These are phyloP conservation scores for Heliconius aoede DNA, from an alignment of 2,888 invertebrate genomes.

Conservation along the genomic window DNA sequence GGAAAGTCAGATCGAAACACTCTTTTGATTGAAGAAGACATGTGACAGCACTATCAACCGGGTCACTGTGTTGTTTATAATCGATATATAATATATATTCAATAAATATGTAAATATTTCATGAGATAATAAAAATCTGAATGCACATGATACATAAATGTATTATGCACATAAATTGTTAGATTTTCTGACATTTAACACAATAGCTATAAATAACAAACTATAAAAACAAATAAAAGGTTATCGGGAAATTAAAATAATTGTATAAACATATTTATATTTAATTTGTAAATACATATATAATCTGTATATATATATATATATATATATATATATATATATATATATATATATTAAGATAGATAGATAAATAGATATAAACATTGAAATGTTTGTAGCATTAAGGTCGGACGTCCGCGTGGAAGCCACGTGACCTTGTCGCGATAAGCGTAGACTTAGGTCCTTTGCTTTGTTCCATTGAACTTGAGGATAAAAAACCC, in stretches of 20 bases:
- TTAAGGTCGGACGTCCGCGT: constrained; percentile 44
- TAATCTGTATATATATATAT: not conserved
- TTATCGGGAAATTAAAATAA: constrained; percentile 26
- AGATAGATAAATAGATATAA: constrained; percentile 20
- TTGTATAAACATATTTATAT: constrained; percentile 14
- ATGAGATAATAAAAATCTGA: not conserved
- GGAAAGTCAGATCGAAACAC: too few species aligned
- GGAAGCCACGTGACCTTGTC: constrained; percentile 44
- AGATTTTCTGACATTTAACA: constrained; percentile 11
- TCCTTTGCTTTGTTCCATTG: constrained; percentile 16
- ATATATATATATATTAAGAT: not conserved
- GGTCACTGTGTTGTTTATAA: too few species aligned
- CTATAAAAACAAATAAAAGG: constrained; percentile 29
- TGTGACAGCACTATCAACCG: too few species aligned
- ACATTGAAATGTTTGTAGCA: constrained; percentile 38
- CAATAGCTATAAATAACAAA: constrained; percentile 1
- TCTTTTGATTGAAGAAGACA: too few species aligned
- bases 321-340: not conserved
- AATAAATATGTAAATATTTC: too few species aligned
- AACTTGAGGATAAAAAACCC: not conserved
- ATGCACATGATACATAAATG: not conserved
- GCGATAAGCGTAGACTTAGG: constrained; percentile 33
- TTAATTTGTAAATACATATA: too few species aligned
- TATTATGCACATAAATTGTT: not conserved
- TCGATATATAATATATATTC: too few species aligned